Base-by-base conservation (phyloP, 35 echinoderm and acorn worm genomes). In the Eucidaris tribuloides region DNA sequence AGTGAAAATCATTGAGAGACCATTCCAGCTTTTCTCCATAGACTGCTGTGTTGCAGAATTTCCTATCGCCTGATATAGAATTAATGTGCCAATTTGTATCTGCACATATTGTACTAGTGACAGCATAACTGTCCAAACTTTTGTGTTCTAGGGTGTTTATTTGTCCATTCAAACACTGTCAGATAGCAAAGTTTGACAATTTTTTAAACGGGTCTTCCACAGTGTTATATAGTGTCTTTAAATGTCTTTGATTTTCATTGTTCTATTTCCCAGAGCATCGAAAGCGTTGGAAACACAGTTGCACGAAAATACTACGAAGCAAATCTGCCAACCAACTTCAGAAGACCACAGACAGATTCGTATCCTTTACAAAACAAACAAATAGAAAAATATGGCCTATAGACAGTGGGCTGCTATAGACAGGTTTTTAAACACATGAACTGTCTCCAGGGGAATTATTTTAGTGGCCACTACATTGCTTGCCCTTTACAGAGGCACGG, bases 281-380 rank as follows among this genome's bases (percentile, higher is more conserved):
- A 97, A 78, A 84, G 46, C 59, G 58, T 87, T 34, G 94, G 94
- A n/a, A 97, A 97, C 65, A 80, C 79, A 20, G 29, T 59, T 24
- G 89, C 83, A 49, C 79, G 89, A 42, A 81, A 80, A 48, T 43
- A 91, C 7, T 96, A 96, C 77, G 93, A 96, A 81, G 81, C 66
- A 24, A 54, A 88, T 77, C 62, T 97, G 20, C 89, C 89, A 39
- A 15, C 56, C 17, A 62, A 48, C 18, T 97, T 89, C 65, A 80
- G 85, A 77, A 71, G 94, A 38, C 94, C 89, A 42, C 89, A 91
- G 80, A 91, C 94, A 50, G 94, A 97, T 62, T 97, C 94, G 94
- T 97, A 97, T 97, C 94, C 94, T 97, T 90, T 81, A 38, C 2
- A 3, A 62, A 7, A 56, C 22, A 4, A 7, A n/a, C 48, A 52